Conservation (phyloP, 2,113 vertebrate species). For the Sarotherodon lohbergeri region DNA sequence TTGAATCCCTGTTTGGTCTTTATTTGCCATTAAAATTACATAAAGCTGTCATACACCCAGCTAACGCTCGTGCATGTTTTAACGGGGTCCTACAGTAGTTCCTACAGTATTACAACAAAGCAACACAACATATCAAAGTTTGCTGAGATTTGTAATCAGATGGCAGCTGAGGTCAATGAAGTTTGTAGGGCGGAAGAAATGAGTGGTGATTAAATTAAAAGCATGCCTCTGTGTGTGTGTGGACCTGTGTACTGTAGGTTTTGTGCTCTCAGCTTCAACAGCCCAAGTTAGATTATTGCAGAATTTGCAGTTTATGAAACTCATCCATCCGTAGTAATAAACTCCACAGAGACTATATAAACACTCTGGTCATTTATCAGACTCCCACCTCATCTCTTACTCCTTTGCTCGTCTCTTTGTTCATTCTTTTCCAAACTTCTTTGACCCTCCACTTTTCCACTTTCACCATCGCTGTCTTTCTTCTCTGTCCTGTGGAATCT, state of each 20-base stretch:
- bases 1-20: background rate
- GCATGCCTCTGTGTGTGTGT: background rate
- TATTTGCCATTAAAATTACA: background rate
- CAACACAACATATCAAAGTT: conserved; percentile 26
- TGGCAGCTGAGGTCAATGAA: conserved; percentile 15
- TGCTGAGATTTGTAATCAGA: conserved; percentile 10
- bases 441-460: background rate
- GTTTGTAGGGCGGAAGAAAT: conserved; percentile 43
- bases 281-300: background rate
- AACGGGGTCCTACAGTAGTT: background rate
- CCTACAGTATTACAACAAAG: background rate
- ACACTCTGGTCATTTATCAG: background rate
- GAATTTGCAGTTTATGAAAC: background rate
- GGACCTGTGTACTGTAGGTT: background rate
- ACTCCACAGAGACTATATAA: background rate
- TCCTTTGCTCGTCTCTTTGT: background rate
- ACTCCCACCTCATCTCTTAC: background rate
- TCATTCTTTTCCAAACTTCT: background rate
- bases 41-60: conserved; percentile 3
- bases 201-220: conserved; percentile 6
- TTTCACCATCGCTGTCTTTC: background rate
- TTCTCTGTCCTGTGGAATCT: background rate
- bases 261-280: background rate
- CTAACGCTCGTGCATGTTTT: conserved; percentile 11
- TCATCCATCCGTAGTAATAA: background rate